Percentiles rank a stretch among this genome's conserved stretches.
Evolutionary conservation across 2,888 invertebrate species (phyloP).

Genomic region (Eueremaeus valkanovi): DNA sequence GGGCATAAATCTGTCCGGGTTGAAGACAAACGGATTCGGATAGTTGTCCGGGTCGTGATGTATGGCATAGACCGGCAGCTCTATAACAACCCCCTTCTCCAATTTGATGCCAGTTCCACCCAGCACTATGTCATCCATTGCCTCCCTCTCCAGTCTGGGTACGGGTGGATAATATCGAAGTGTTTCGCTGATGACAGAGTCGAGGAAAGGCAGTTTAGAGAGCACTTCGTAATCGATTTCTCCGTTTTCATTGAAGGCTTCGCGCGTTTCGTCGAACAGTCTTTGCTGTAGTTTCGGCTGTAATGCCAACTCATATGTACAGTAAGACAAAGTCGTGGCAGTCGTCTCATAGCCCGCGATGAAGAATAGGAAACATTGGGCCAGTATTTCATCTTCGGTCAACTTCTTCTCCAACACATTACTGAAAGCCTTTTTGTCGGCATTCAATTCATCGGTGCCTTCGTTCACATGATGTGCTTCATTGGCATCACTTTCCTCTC

Average conservation of each 20-base stretch:
- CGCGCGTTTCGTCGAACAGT: background rate
- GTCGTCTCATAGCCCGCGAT: conserved; percentile 38
- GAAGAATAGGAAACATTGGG: conserved; percentile 19
- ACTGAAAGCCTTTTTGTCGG: background rate
- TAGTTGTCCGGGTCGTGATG: conserved; percentile 30
- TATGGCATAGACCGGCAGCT: conserved; percentile 10
- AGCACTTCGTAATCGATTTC: conserved; percentile 4
- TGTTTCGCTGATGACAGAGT: conserved; percentile 36
- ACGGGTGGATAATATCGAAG: conserved; percentile 35
- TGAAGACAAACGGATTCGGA: conserved; percentile 7
- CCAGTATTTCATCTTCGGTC: conserved; percentile 21
- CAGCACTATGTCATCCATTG: background rate
- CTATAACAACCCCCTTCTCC: conserved; percentile 18
- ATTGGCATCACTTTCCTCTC: conserved; percentile 18
- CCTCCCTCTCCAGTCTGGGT: background rate
- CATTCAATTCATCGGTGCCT: background rate
- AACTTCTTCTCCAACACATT: background rate
- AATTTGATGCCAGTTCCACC: background rate
- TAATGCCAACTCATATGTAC: conserved; percentile 22
- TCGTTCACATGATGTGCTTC: conserved; percentile 32
- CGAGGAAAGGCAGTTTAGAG: conserved; percentile 3
- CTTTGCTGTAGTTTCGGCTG: conserved; percentile 30
- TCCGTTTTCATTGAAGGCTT: background rate
- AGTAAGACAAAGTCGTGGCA: conserved; percentile 34
- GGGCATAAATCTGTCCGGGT: conserved; percentile 35